These are phyloP conservation scores for Eidolon dupreanum DNA, from an alignment of 2,797 vertebrate genomes.

Conservation along the genomic window DNA sequence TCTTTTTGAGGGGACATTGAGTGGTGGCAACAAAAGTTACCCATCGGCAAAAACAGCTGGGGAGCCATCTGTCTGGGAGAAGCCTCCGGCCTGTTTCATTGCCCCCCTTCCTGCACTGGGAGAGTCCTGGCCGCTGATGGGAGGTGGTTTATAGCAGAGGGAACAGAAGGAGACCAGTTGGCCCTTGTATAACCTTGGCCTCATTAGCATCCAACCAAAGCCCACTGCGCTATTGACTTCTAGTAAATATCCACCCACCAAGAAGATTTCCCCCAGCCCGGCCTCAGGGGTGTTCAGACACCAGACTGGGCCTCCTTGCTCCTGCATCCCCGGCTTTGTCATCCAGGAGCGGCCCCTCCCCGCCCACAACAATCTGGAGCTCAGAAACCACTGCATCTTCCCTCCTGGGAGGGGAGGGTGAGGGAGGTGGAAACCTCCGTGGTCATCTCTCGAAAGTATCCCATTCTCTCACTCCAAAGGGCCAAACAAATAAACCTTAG, in stretches of 20 bases:
- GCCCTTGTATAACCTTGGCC: constrained; percentile 81
- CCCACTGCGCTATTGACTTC: constrained; percentile 75
- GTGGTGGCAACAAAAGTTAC: constrained; percentile 65
- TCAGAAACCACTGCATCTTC: constrained; percentile 50
- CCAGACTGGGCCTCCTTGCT: constrained; percentile 15
- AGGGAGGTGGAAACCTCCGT: background rate
- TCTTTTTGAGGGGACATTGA: constrained; percentile 36
- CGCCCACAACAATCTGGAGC: background rate
- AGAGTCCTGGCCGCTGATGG: constrained; percentile 48
- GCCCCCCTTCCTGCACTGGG: constrained; percentile 46
- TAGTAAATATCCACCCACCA: constrained; percentile 76
- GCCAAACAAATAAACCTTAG: constrained; percentile 78
- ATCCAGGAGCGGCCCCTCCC: background rate
- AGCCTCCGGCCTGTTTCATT: constrained; percentile 41
- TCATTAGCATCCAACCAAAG: constrained; percentile 79
- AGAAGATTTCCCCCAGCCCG: constrained; percentile 60
- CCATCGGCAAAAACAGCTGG: constrained; percentile 75
- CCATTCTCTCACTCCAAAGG: constrained; percentile 73
- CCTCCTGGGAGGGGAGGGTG: background rate
- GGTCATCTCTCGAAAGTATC: constrained; percentile 62
- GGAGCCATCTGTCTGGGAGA: constrained; percentile 74
- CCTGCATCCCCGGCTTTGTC: background rate
- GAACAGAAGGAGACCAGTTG: constrained; percentile 79
- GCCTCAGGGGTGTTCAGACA: constrained; percentile 54
- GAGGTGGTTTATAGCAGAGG: constrained; percentile 58